Conservation (phyloP, 2,797 vertebrate genomes). For the Enteromius trimaculatus region DNA sequence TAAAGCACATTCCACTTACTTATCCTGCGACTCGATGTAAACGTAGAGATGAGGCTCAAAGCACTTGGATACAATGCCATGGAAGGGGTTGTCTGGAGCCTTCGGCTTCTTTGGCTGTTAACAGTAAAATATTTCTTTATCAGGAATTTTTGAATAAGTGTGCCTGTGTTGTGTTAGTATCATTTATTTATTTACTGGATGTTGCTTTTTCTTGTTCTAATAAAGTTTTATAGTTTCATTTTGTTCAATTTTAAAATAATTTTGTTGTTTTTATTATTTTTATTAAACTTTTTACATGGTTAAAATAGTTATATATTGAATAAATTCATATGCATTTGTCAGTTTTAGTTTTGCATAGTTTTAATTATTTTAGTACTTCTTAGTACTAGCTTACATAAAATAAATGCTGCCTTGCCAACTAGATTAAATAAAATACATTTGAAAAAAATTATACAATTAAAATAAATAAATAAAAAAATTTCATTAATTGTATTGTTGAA, state of each 20-base stretch:
- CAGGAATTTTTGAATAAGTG: constrained; percentile 14
- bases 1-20: constrained; percentile 79
- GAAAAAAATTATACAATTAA: too few species aligned
- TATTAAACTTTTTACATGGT: not conserved
- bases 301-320: too few species aligned
- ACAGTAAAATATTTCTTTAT: constrained; percentile 61
- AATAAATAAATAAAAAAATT: too few species aligned
- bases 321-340: not conserved
- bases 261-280: not conserved
- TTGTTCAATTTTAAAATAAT: not conserved
- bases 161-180: not conserved
- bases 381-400: not conserved
- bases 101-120: constrained; percentile 93
- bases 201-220: not conserved
- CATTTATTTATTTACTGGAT: not conserved
- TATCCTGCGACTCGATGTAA: constrained; percentile 99
- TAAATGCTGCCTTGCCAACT: not conserved
- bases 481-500: too few species aligned
- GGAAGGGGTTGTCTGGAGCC: constrained; percentile 94
- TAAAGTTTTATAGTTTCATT: not conserved
- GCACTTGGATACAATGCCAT: constrained; percentile 97
- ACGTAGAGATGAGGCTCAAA: constrained; percentile 99
- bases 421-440: not conserved
- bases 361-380: not conserved
- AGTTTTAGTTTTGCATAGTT: not conserved